Percentiles rank a stretch among this genome's conserved stretches.
These are phyloP conservation scores for Euphydryas editha DNA, from an alignment of 2,888 invertebrate species.

Conservation along the genomic window DNA sequence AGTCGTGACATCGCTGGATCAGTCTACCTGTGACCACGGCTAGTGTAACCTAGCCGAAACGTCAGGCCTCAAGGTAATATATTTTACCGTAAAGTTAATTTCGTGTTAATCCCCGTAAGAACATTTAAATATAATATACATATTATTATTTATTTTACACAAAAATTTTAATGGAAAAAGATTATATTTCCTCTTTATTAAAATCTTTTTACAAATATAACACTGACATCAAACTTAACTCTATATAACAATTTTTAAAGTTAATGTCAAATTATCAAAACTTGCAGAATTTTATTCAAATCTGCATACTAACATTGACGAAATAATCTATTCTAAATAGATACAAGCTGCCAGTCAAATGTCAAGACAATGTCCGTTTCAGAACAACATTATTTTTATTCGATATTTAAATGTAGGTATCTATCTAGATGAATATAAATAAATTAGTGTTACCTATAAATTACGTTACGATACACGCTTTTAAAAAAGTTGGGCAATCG, in stretches of 20 bases:
- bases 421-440: background rate
- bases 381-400: background rate
- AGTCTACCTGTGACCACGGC: too few species aligned
- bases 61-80: too few species aligned
- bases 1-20: too few species aligned
- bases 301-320: background rate
- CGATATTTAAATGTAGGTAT: background rate
- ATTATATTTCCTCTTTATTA: too few species aligned
- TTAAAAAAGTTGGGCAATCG: conserved; percentile 1
- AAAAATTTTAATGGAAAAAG: too few species aligned
- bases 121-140: too few species aligned
- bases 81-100: too few species aligned
- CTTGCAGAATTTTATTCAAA: background rate
- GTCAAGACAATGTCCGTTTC: background rate
- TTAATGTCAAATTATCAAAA: too few species aligned
- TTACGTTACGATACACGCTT: background rate
- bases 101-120: too few species aligned
- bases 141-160: too few species aligned
- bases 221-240: background rate
- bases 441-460: background rate
- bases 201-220: background rate
- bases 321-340: background rate
- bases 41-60: too few species aligned
- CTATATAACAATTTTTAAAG: too few species aligned
- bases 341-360: background rate